phyloP scores from a whole-genome alignment of 2,113 vertebrate species.

The Melanotaenia duboulayi region DNA sequence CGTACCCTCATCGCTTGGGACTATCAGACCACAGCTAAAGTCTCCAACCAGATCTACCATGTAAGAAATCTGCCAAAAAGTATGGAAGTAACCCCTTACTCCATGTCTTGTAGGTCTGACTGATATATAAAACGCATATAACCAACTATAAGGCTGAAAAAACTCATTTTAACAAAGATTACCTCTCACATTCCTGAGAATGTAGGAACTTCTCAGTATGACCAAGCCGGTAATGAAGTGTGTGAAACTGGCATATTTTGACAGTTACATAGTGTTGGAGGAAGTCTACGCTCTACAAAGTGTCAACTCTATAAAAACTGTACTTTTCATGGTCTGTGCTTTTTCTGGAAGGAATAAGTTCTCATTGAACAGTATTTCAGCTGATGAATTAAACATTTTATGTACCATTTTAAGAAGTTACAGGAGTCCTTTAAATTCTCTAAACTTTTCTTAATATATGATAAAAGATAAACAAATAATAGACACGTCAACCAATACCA shows the following conservation, averaged over 20 bases:
- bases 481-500: not conserved
- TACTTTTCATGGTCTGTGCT: constrained; percentile 1
- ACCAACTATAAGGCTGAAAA: no score
- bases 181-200: no score
- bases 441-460: not conserved
- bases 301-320: constrained; percentile 5
- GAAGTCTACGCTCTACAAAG: not conserved
- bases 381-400: not conserved
- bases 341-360: constrained; percentile 15
- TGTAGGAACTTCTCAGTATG: no score
- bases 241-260: constrained; percentile 15
- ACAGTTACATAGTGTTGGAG: constrained; percentile 20
- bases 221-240: constrained; percentile 11
- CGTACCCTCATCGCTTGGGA: constrained; percentile 97
- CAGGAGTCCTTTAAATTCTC: not conserved
- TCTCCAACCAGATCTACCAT: constrained; percentile 98
- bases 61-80: constrained; percentile 78
- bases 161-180: no score
- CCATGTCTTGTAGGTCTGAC: not conserved
- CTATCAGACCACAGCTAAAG: constrained; percentile 89
- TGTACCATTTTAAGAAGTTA: not conserved
- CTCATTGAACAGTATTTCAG: constrained; percentile 1
- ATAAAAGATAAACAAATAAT: not conserved
- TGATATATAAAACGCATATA: not conserved
- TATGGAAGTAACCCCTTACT: not conserved